Evolutionary conservation across 2,888 invertebrate species (phyloP).

Genomic region (Psococerastis gibbosa): DNA sequence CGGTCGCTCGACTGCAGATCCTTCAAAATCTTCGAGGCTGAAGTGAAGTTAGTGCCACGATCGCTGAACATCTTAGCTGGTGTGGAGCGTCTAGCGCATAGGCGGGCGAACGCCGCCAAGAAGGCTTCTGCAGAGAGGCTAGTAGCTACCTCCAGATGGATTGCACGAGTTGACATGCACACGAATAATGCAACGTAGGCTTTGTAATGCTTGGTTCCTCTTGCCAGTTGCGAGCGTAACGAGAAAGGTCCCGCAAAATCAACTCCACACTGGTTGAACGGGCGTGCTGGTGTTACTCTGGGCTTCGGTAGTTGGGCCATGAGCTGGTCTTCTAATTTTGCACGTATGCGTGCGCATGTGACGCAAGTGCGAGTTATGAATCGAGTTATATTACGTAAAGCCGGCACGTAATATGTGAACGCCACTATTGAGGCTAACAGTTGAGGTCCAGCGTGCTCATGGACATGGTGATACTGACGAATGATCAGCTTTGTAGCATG

Average conservation of each 20-base stretch:
- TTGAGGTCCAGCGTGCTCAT: slow-evolving; percentile 5
- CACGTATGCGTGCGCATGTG: slow-evolving; percentile 11
- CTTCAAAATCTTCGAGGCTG: too few relatives aligned
- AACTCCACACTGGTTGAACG: slow-evolving; percentile 19
- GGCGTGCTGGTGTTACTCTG: slow-evolving; percentile 16
- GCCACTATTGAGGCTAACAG: slow-evolving; percentile 20
- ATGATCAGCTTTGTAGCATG: slow-evolving; percentile 13
- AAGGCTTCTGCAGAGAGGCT: too few relatives aligned
- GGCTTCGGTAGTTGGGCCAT: slow-evolving; percentile 20
- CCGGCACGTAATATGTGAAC: slow-evolving; percentile 27
- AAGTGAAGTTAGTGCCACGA: too few relatives aligned
- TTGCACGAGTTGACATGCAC: too few relatives aligned
- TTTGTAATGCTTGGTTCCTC: too few relatives aligned
- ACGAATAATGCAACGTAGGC: too few relatives aligned
- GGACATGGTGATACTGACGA: not conserved
- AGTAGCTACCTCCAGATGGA: too few relatives aligned
- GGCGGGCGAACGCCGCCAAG: too few relatives aligned
- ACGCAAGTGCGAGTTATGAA: slow-evolving; percentile 12
- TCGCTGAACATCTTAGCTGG: too few relatives aligned
- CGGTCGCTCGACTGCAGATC: too few relatives aligned
- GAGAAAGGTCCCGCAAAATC: slow-evolving; percentile 20
- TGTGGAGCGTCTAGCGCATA: too few relatives aligned
- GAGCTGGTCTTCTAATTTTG: slow-evolving; percentile 16
- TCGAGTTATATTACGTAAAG: slow-evolving; percentile 12
- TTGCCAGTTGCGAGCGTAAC: slow-evolving; percentile 16